Conservation (phyloP, 2,888 invertebrate genomes). For the Lycophotia porphyrea region DNA sequence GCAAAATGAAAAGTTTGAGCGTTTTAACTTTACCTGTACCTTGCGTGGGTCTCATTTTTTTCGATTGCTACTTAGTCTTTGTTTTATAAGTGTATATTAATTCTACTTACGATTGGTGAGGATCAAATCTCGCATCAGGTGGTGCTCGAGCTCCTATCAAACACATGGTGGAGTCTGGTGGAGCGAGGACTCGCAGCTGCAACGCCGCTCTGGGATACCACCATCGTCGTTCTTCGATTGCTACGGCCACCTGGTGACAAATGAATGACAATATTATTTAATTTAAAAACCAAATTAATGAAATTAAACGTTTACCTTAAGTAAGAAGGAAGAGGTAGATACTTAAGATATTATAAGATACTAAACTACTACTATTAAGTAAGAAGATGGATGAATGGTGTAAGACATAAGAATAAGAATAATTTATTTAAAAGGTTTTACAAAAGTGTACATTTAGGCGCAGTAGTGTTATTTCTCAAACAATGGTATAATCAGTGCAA, state of each 20-base stretch:
- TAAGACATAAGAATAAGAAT: too few species aligned
- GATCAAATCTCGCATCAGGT: constrained; percentile 87
- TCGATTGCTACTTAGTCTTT: background rate
- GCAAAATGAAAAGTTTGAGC: background rate
- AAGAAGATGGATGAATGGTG: background rate
- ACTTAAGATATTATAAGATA: too few species aligned
- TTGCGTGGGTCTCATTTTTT: background rate
- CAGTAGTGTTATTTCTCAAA: too few species aligned
- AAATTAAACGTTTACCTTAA: background rate
- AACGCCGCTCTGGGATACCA: constrained; percentile 91
- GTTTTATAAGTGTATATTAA: background rate
- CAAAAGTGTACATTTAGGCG: too few species aligned
- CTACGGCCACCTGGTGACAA: constrained; percentile 89
- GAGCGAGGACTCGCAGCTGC: constrained; percentile 91
- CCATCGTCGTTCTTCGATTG: constrained; percentile 91
- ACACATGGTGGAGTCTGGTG: constrained; percentile 91
- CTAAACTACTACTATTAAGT: too few species aligned
- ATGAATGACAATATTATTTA: background rate
- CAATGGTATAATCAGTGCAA: too few species aligned
- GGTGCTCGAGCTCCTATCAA: constrained; percentile 91
- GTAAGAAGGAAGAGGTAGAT: too few species aligned
- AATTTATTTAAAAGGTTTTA: too few species aligned
- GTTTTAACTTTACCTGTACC: background rate
- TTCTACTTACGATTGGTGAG: constrained; percentile 81
- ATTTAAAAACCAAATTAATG: background rate